Conservation (phyloP, 1,140 invertebrate species). For the Pentalonia nigronervosa region DNA sequence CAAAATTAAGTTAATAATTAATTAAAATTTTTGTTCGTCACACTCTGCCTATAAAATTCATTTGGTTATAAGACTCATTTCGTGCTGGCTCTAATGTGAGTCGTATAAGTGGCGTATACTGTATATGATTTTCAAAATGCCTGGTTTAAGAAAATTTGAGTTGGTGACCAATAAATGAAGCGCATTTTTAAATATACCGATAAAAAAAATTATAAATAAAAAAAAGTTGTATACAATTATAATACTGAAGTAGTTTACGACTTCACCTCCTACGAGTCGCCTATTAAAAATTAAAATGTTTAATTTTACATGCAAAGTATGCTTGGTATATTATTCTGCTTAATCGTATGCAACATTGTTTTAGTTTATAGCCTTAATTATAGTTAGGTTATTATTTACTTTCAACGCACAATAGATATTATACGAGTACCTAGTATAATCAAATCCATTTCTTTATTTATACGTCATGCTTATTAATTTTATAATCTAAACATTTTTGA, state of each 20-base stretch:
- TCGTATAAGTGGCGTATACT: no score
- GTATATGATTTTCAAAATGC: no score
- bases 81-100: no score
- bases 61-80: no score
- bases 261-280: not conserved
- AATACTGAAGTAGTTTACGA: not conserved
- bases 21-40: no score
- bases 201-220: no score
- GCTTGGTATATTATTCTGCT: not conserved
- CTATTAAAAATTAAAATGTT: not conserved
- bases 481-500: not conserved
- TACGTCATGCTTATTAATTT: not conserved
- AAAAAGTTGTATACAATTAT: no score
- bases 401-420: not conserved
- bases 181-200: no score
- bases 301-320: not conserved
- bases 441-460: constrained; percentile 9
- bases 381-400: not conserved
- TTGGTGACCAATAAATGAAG: no score
- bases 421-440: not conserved
- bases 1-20: no score
- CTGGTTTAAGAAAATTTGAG: no score
- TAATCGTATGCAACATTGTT: constrained; percentile 15
- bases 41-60: no score
- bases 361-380: not conserved